phyloP scores from a whole-genome alignment of 2,113 vertebrate species.

The Pteruthius melanotis region DNA sequence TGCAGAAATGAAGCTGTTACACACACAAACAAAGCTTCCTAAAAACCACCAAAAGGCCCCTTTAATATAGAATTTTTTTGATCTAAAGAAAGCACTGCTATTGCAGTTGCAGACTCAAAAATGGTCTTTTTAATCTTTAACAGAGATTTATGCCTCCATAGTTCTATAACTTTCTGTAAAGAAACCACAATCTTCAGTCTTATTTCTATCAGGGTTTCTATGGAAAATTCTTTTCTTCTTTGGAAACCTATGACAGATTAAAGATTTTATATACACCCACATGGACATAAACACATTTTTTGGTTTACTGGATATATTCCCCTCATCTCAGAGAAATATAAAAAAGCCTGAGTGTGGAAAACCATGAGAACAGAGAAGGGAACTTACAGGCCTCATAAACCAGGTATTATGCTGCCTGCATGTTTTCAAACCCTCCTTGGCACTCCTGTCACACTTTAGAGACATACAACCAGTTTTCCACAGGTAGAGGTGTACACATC shows the following conservation, averaged over 20 bases:
- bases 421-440: not conserved
- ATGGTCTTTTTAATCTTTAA: not conserved
- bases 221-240: slow-evolving; percentile 26
- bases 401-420: not conserved
- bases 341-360: not conserved
- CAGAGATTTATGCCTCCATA: not conserved
- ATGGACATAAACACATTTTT: not conserved
- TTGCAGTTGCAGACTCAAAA: not conserved
- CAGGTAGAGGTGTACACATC: not conserved
- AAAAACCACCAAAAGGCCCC: not conserved
- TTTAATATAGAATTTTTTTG: not conserved
- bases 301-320: not conserved
- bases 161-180: not conserved
- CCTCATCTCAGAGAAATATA: not conserved
- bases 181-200: not conserved
- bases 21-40: not conserved
- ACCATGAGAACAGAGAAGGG: not conserved
- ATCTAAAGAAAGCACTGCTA: not conserved
- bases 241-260: slow-evolving; percentile 9
- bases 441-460: not conserved
- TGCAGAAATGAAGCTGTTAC: not conserved
- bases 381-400: not conserved
- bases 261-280: not conserved
- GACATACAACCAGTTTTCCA: not conserved
- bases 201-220: slow-evolving; percentile 15